Conservation (phyloP, 2,113 vertebrate species). For the Gasterosteus aculeatus region DNA sequence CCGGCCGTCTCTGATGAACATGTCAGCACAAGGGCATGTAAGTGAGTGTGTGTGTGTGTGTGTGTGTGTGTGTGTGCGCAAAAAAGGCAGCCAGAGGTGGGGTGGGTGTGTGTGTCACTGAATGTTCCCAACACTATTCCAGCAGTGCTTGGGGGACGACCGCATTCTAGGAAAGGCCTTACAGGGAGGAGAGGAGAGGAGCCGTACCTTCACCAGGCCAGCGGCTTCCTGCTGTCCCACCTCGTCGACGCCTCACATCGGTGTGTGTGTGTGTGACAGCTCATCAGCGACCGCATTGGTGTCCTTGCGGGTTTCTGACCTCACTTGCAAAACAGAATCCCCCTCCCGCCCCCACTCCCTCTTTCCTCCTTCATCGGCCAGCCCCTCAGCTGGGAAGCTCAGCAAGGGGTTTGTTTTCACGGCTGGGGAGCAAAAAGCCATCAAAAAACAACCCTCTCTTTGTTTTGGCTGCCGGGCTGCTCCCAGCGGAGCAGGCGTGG, state of each 20-base stretch:
- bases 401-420: constrained; percentile 72
- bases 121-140: constrained; percentile 63
- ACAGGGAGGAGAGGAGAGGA: constrained; percentile 11
- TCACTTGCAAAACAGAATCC: constrained; percentile 65
- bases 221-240: constrained; percentile 45
- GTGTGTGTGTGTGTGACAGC: constrained; percentile 50
- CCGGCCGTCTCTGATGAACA: constrained; percentile 58
- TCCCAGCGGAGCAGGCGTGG: constrained; percentile 69
- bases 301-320: constrained; percentile 64
- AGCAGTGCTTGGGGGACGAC: constrained; percentile 60
- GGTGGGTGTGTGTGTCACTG: constrained; percentile 43
- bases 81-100: constrained; percentile 15
- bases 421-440: constrained; percentile 72
- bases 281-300: constrained; percentile 68
- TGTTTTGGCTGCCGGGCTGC: constrained; percentile 74
- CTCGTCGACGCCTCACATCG: constrained; percentile 57
- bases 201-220: constrained; percentile 24
- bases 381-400: constrained; percentile 72
- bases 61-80: constrained; percentile 24
- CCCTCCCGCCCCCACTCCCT: background rate
- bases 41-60: constrained; percentile 13
- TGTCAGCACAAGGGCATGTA: constrained; percentile 47
- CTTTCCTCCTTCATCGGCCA: constrained; percentile 28
- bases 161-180: constrained; percentile 69
- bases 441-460: constrained; percentile 73